Conservation (phyloP, 2,888 invertebrate species). For the Endomychus coccineus region DNA sequence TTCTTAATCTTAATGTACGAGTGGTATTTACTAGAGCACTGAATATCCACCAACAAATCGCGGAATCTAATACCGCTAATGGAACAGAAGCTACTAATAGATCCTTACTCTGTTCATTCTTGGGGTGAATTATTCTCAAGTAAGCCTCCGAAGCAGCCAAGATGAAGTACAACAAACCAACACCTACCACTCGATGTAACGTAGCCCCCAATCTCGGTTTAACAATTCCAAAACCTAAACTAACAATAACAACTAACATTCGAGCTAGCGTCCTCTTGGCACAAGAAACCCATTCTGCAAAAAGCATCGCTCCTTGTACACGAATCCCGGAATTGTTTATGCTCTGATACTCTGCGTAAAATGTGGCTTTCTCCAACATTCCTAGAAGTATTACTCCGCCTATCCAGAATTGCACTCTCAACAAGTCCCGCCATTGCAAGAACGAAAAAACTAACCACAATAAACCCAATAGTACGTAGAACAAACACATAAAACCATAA, state of each 20-base stretch:
- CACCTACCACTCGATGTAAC: constrained; percentile 78
- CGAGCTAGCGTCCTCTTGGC: constrained; percentile 84
- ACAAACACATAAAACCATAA: constrained; percentile 82
- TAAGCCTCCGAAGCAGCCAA: constrained; percentile 83
- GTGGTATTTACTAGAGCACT: constrained; percentile 83
- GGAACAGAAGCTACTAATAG: constrained; percentile 76
- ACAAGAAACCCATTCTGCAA: constrained; percentile 88
- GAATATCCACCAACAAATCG: constrained; percentile 94
- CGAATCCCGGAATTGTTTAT: constrained; percentile 62
- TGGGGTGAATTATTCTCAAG: constrained; percentile 61
- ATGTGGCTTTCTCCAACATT: constrained; percentile 81
- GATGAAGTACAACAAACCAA: constrained; percentile 75
- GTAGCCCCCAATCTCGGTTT: constrained; percentile 87
- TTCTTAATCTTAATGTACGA: constrained; percentile 74
- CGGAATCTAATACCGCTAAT: constrained; percentile 74
- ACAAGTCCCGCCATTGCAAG: constrained; percentile 81
- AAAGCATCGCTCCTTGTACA: constrained; percentile 64
- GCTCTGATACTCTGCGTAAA: constrained; percentile 80
- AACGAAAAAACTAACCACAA: constrained; percentile 79
- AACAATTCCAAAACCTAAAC: constrained; percentile 91
- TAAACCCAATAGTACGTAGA: constrained; percentile 75
- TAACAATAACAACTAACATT: constrained; percentile 91
- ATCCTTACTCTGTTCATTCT: constrained; percentile 55
- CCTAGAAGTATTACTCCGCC: constrained; percentile 84
- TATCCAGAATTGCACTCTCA: constrained; percentile 94